Percentiles rank a stretch among this genome's conserved stretches.
These are phyloP conservation scores for Caerostris darwini DNA, from an alignment of 1,140 invertebrate species.

Conservation along the genomic window DNA sequence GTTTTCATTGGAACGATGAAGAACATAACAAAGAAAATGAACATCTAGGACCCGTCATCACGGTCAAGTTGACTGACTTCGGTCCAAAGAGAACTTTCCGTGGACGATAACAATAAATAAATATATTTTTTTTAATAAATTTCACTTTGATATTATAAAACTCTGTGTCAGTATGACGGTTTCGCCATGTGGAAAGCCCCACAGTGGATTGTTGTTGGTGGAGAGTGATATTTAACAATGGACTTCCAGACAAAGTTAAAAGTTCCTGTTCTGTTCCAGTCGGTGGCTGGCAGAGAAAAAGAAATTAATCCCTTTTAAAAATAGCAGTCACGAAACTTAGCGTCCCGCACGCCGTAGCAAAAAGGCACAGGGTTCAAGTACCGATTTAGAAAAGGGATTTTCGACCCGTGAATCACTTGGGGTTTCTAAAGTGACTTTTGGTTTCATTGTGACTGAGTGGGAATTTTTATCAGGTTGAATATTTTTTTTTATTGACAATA, in stretches of 20 bases:
- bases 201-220: neutral
- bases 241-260: conserved; percentile 27
- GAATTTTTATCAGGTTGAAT: neutral
- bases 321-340: neutral
- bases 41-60: neutral
- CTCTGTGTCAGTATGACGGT: conserved; percentile 54
- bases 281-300: neutral
- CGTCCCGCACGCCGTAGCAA: neutral
- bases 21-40: neutral
- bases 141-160: neutral
- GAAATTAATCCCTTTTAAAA: conserved; percentile 35
- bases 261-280: conserved; percentile 36
- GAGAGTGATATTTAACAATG: neutral
- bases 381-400: conserved; percentile 55
- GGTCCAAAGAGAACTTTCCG: conserved; percentile 11
- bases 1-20: neutral
- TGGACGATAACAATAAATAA: neutral
- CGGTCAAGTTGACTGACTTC: conserved; percentile 63
- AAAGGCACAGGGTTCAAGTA: conserved; percentile 51
- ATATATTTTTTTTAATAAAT: neutral
- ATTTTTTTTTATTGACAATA: too few relatives aligned
- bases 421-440: neutral
- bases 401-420: neutral
- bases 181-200: neutral
- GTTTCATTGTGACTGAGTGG: neutral